Evolutionary conservation across 2,888 invertebrate genomes (phyloP), one percentile per base, ranked within the genome.

Genomic region (Hanleya hanleyi): DNA sequence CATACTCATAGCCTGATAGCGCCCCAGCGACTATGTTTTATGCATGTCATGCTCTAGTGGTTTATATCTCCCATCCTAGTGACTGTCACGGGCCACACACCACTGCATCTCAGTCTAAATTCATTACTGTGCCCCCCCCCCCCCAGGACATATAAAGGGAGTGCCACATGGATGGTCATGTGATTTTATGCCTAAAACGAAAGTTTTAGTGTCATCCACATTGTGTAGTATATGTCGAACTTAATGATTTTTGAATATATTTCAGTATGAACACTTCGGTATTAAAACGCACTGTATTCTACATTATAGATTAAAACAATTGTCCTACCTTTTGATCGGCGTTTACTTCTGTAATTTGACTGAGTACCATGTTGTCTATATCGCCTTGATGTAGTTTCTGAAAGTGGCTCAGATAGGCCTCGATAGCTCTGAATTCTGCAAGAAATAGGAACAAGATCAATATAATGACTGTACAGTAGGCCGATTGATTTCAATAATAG

Each of bases 351-450:
- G 4, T n/a, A n/a, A n/a, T n/a, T n/a, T n/a, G 3, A 18, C 47
- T 2, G 47, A 47, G 47, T 47, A 47, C n/a, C 22, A 47, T 7
- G 47, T 47, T 22, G 22, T 18, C 47, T 47, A 26, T 57, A 26
- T 29, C 9, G 5, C 26, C 26, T 57, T 57, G 26, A 32, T 22
- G 29, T 29, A 22, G 57, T 26, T 29, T 57, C 22, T 57, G 15
- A 29, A 57, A 57, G 29, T 57, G 57, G 57, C 57, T 57, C 57
- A 57, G 29, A 26, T 57, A 57, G 29, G 57, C 57, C 57, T 57
- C 57, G 15, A 57, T 32, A 22, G 57, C 57, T 26, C 26, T 1
- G 57, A 57, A 57, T 57, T 57, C 57, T 57, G 57, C 4, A 57
- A 57, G 9, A 57, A 7, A 57, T 22, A 57, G 9, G 9, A 57